Evolutionary conservation across 2,113 vertebrate genomes (phyloP).

Genomic region (Mola mola): DNA sequence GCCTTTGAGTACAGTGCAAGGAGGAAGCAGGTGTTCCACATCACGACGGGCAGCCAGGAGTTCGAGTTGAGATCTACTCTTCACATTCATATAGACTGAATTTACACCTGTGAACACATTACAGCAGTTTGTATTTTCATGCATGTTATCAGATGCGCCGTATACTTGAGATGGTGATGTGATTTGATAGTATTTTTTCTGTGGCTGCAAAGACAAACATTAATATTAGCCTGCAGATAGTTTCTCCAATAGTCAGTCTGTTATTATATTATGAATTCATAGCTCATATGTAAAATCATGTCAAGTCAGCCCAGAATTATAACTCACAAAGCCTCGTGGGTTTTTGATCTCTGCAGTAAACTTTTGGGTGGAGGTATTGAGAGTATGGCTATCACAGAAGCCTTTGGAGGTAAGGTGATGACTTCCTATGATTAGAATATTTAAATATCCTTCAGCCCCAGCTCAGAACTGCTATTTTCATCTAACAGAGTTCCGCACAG

Average conservation of each 20-base stretch:
- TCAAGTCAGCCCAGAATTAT: not conserved
- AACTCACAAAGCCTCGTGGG: not conserved
- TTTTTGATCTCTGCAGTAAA: slow-evolving; percentile 84
- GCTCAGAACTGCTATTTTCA: slow-evolving; percentile 17
- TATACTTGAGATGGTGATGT: no score
- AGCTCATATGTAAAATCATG: not conserved
- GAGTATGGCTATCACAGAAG: slow-evolving; percentile 99
- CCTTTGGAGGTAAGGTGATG: slow-evolving; percentile 89
- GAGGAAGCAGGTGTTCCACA: slow-evolving; percentile 94
- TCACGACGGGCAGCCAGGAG: slow-evolving; percentile 96
- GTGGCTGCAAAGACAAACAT: no score
- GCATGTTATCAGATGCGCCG: no score
- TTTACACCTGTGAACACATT: not conserved
- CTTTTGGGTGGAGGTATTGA: slow-evolving; percentile 96
- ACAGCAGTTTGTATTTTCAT: no score
- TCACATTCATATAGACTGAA: not conserved
- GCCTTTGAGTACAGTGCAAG: slow-evolving; percentile 94
- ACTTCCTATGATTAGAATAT: not conserved
- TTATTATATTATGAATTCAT: no score
- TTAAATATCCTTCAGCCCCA: not conserved
- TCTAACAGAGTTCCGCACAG: slow-evolving; percentile 94
- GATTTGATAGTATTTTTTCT: no score
- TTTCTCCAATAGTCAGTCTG: no score
- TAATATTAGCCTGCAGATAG: no score
- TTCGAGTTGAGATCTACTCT: slow-evolving; percentile 88